These are phyloP conservation scores for Caenorhabditis brenneri DNA, from an alignment of 1,140 invertebrate species.

Conservation along the genomic window DNA sequence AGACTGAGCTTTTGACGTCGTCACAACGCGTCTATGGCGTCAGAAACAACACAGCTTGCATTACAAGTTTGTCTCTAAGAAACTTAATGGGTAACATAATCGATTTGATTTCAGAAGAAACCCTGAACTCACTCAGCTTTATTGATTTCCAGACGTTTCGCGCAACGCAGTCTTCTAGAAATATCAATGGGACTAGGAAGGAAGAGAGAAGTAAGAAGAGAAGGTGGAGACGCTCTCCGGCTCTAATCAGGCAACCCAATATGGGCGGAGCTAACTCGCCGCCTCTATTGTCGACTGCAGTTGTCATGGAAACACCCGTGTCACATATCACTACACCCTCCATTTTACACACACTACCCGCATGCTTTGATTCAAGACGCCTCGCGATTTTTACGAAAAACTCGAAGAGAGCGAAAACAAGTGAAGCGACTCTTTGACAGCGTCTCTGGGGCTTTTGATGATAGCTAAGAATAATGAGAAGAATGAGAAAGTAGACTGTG, in stretches of 20 bases:
- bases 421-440: too few species aligned
- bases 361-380: background rate
- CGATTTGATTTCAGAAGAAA: background rate
- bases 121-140: background rate
- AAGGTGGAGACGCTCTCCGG: background rate
- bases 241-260: slow-evolving; percentile 6
- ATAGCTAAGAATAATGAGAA: too few species aligned
- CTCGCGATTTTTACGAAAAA: background rate
- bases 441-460: too few species aligned
- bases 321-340: background rate
- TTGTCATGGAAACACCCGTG: background rate
- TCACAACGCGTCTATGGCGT: slow-evolving; percentile 13
- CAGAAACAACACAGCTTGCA: slow-evolving; percentile 1
- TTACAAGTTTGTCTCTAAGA: background rate
- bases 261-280: background rate
- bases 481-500: too few species aligned
- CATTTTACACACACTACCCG: background rate
- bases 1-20: background rate
- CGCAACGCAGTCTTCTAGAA: background rate
- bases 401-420: too few species aligned
- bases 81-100: too few species aligned
- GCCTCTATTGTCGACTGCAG: background rate
- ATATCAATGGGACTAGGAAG: background rate
- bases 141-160: background rate
- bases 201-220: background rate